These are phyloP conservation scores for Nemotelus nigrinus DNA, from an alignment of 2,888 invertebrate species.

Conservation along the genomic window DNA sequence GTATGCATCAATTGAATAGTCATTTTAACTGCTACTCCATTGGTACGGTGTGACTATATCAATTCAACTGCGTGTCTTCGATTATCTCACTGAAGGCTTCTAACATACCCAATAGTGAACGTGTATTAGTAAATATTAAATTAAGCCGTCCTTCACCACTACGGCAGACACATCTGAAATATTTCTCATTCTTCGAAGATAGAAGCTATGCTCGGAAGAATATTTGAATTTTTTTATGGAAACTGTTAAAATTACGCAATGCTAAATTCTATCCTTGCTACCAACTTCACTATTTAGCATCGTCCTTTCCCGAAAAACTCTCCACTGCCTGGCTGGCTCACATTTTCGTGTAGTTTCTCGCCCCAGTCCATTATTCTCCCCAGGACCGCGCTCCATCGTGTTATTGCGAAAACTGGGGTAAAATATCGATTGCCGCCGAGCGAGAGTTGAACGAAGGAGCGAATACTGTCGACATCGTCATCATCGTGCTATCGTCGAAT, in stretches of 20 bases:
- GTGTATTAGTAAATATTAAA: too few species aligned
- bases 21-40: too few species aligned
- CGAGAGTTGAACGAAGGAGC: background rate
- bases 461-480: constrained; percentile 28
- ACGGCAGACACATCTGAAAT: too few species aligned
- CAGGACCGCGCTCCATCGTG: background rate
- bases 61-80: too few species aligned
- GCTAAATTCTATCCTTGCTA: too few species aligned
- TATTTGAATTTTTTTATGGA: background rate
- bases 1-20: too few species aligned
- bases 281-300: too few species aligned
- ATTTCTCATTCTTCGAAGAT: too few species aligned
- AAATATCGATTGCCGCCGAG: constrained; percentile 29
- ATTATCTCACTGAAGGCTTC: too few species aligned
- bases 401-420: constrained; percentile 13
- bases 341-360: constrained; percentile 13
- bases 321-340: background rate
- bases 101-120: too few species aligned
- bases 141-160: too few species aligned
- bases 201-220: background rate
- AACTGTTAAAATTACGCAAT: constrained; percentile 3
- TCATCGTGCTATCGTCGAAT: constrained; percentile 60
- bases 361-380: background rate
- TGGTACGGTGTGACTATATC: too few species aligned
- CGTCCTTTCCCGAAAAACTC: background rate